Conservation (phyloP, 2,888 invertebrate species). For the Mechanitis mazaeus region DNA sequence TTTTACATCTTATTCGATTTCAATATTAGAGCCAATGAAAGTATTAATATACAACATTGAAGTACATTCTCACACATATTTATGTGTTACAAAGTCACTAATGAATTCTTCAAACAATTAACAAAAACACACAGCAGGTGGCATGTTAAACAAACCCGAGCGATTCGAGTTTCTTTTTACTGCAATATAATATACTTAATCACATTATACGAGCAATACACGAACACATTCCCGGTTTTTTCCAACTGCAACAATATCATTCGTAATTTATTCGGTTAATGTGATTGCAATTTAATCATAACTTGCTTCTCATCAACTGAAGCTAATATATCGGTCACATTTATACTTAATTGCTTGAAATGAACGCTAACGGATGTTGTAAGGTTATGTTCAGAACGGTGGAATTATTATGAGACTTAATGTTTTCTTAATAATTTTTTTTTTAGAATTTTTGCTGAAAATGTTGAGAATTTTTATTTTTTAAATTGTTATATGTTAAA, state of each 20-base stretch:
- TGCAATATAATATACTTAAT: background rate
- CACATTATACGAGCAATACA: slow-evolving; percentile 3
- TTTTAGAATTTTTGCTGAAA: background rate
- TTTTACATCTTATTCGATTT: background rate
- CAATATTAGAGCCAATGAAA: no score
- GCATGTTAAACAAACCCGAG: background rate
- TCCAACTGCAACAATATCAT: slow-evolving; percentile 9
- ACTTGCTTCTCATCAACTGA: slow-evolving; percentile 34
- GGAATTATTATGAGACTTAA: background rate
- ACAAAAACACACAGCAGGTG: slow-evolving; percentile 3
- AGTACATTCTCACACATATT: background rate
- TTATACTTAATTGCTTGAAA: slow-evolving; percentile 38
- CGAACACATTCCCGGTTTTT: background rate
- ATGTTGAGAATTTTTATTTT: no score
- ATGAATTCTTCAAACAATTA: slow-evolving; percentile 1
- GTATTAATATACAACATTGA: background rate
- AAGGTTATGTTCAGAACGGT: slow-evolving; percentile 18
- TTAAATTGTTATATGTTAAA: no score
- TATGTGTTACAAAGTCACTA: background rate
- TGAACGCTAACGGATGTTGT: slow-evolving; percentile 21
- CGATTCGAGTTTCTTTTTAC: slow-evolving; percentile 2
- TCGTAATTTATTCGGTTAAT: slow-evolving; percentile 23
- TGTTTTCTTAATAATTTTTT: slow-evolving; percentile 6
- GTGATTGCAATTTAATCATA: slow-evolving; percentile 45
- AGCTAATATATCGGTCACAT: slow-evolving; percentile 39